phyloP scores from a whole-genome alignment of 2,113 vertebrate species.

The Bungarus multicinctus region DNA sequence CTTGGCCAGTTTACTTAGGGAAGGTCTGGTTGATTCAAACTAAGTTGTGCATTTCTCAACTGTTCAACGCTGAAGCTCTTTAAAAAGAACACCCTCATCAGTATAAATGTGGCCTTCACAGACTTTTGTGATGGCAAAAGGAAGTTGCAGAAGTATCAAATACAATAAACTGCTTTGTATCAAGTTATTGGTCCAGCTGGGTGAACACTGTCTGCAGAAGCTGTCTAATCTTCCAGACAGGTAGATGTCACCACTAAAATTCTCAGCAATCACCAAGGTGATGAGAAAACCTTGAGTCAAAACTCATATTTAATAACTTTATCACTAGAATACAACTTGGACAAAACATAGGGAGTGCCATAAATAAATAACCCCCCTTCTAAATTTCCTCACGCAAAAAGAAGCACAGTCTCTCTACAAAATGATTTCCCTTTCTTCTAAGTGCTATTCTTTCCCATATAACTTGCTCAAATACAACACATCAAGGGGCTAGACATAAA shows the following conservation, averaged over 20 bases:
- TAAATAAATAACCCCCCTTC: background rate
- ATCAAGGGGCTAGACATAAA: constrained; percentile 33
- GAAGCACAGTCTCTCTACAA: background rate
- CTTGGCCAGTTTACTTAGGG: background rate
- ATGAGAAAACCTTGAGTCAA: background rate
- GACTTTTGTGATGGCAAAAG: background rate
- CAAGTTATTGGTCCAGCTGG: too few relatives aligned
- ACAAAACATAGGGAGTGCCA: background rate
- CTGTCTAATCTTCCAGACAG: background rate
- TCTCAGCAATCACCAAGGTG: background rate
- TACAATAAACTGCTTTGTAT: background rate
- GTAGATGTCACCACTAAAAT: background rate
- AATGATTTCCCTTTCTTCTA: constrained; percentile 1
- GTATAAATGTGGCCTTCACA: background rate
- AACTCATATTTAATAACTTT: background rate
- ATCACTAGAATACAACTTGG: background rate
- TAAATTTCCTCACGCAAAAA: constrained; percentile 14
- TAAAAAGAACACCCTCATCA: background rate
- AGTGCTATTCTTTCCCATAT: background rate
- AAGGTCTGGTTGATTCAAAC: background rate
- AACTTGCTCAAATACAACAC: constrained; percentile 7
- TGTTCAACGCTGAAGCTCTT: background rate
- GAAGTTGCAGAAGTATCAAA: background rate
- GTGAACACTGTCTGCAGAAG: background rate
- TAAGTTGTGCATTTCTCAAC: background rate